phyloP scores from a whole-genome alignment of 1,140 invertebrate genomes.

The Formica exsecta region DNA sequence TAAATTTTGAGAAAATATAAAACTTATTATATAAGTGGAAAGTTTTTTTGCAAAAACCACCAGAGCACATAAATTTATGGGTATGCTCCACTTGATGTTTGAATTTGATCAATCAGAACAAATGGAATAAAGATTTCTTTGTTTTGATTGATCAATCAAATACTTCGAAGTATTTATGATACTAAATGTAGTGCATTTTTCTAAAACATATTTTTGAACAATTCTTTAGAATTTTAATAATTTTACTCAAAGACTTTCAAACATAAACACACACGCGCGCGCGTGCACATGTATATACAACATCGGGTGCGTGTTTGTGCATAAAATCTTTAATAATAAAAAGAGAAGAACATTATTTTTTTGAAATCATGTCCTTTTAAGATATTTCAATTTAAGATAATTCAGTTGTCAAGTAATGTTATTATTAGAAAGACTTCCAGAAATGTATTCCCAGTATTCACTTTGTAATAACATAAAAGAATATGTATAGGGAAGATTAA shows the following conservation, averaged over 20 bases:
- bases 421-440: neutral
- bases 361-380: neutral
- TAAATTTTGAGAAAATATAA: neutral
- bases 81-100: too few species aligned
- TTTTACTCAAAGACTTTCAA: neutral
- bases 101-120: too few species aligned
- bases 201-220: neutral
- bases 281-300: too few species aligned
- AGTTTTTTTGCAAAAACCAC: neutral
- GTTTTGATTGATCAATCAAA: too few species aligned
- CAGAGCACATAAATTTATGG: neutral
- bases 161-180: too few species aligned
- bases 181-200: too few species aligned
- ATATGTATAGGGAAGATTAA: neutral
- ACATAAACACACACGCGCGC: too few species aligned
- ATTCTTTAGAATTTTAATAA: slow-evolving; percentile 5
- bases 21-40: neutral
- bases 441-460: neutral
- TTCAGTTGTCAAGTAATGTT: neutral
- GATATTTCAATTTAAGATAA: neutral
- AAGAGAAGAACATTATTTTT: neutral
- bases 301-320: neutral
- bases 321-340: slow-evolving; percentile 21
- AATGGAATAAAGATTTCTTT: too few species aligned
- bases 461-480: neutral